Base-by-base conservation (phyloP, 2,797 vertebrate genomes). In the Lepilemur ruficaudatus region DNA sequence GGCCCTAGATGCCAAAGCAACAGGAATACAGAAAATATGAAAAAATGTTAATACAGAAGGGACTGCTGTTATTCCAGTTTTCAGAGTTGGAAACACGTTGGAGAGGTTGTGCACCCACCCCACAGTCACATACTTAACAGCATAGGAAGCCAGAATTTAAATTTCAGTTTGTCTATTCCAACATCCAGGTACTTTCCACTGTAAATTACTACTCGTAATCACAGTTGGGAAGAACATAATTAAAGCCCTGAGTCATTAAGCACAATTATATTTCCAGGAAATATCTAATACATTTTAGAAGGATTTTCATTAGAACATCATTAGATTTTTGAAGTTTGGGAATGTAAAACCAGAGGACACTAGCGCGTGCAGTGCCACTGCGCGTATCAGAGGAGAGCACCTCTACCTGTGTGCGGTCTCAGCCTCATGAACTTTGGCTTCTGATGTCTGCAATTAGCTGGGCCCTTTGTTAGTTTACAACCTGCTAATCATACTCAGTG, bases 81-180 rank as follows among this genome's bases (percentile, higher is more conserved):
- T 89, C 67, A 69, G 35, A 92, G 13, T 63, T 84, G 48, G 84
- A 73, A 89, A 52, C 30, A 65, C 38, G 46, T 18, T 75, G 12
- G 41, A 97, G 70, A 95, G 91, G 87, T 95, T 93, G 10, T 65
- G 75, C 93, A 91, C 12, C 23, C 81, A 35, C 25, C 32, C 32
- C 17, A 81, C 17, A 15, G 43, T 78, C 38, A 85, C 28, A 32
- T 85, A 41, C n/a, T 89, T 84, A 69, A 32, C 69, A 76, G 35
- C 48, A 10, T 43, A 76, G 14, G 41, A 88, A 84, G 41, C 7
- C 46, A 91, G 18, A 80, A 55, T 52, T 52, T 82, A 43, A 59
- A 48, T n/a, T 70, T 48, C 46, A 11, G 3, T 84, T 15, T 81
- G 22, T 81, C n/a, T 75, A 4, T 46, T 41, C 23, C 59, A 72